These are phyloP conservation scores for Spodoptera litura DNA, from an alignment of 1,140 invertebrate species.

Conservation along the genomic window DNA sequence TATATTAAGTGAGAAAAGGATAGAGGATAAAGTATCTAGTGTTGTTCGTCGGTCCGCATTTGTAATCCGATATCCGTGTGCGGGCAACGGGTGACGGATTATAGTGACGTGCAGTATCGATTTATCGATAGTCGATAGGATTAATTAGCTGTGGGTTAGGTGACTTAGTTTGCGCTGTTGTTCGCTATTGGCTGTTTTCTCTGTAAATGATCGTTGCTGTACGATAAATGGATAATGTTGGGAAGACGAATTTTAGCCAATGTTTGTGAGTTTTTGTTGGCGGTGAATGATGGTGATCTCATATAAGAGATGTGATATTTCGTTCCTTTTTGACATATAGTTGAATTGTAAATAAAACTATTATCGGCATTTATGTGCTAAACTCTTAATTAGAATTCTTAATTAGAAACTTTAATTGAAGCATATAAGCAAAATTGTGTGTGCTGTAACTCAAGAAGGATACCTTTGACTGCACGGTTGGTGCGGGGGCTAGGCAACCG, in stretches of 20 bases:
- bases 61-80: constrained; percentile 72
- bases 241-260: background rate
- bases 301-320: too few species aligned
- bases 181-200: constrained; percentile 30
- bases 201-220: constrained; percentile 19
- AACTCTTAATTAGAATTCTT: too few species aligned
- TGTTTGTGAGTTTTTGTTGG: background rate
- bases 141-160: constrained; percentile 37
- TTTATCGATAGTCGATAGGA: constrained; percentile 40
- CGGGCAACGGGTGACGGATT: constrained; percentile 53
- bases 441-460: too few species aligned
- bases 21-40: constrained; percentile 33
- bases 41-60: constrained; percentile 59
- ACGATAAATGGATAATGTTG: constrained; percentile 8
- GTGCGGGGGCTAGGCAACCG: too few species aligned
- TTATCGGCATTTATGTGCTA: too few species aligned
- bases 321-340: too few species aligned
- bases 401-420: too few species aligned
- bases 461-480: too few species aligned
- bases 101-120: constrained; percentile 45
- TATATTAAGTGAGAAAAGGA: constrained; percentile 43
- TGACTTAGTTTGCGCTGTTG: constrained; percentile 32
- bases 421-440: too few species aligned
- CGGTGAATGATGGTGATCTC: background rate
- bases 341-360: too few species aligned